Percentiles rank a stretch among this genome's conserved stretches.
These are phyloP conservation scores for Polyodon spathula DNA, from an alignment of 2,113 vertebrate genomes.

Conservation along the genomic window DNA sequence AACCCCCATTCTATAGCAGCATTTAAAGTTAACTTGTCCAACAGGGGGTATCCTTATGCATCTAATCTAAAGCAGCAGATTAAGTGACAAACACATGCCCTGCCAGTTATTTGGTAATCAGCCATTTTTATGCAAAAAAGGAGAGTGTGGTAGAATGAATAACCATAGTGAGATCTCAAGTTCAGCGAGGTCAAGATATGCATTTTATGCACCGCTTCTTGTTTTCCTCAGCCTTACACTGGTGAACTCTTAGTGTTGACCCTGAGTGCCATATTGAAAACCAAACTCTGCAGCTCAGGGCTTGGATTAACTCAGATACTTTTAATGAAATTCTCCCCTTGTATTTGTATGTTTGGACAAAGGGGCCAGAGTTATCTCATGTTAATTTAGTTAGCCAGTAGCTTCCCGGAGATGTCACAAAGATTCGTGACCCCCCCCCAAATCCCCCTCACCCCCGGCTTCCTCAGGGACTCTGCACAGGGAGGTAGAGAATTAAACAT, in stretches of 20 bases:
- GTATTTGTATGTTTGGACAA: slow-evolving; percentile 69
- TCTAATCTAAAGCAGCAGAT: no score
- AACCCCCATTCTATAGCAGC: no score
- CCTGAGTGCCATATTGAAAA: not conserved
- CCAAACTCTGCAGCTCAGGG: slow-evolving; percentile 59
- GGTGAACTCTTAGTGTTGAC: not conserved
- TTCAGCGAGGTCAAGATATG: no score
- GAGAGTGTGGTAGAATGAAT: no score
- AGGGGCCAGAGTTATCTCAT: slow-evolving; percentile 77
- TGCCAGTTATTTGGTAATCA: no score
- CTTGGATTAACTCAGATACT: slow-evolving; percentile 70
- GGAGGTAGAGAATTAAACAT: slow-evolving; percentile 71
- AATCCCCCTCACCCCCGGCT: not conserved
- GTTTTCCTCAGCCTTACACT: not conserved
- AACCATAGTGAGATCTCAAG: no score
- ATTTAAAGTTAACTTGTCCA: no score
- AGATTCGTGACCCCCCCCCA: slow-evolving; percentile 58
- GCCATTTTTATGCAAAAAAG: no score
- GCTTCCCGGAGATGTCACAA: slow-evolving; percentile 69
- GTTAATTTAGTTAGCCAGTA: slow-evolving; percentile 76
- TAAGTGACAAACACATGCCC: no score
- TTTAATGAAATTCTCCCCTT: slow-evolving; percentile 77
- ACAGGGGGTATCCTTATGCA: no score
- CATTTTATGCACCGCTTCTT: no score
- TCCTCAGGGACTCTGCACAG: slow-evolving; percentile 58